Base-by-base conservation (phyloP, 2,888 invertebrate species). In the Doris montereyensis region DNA sequence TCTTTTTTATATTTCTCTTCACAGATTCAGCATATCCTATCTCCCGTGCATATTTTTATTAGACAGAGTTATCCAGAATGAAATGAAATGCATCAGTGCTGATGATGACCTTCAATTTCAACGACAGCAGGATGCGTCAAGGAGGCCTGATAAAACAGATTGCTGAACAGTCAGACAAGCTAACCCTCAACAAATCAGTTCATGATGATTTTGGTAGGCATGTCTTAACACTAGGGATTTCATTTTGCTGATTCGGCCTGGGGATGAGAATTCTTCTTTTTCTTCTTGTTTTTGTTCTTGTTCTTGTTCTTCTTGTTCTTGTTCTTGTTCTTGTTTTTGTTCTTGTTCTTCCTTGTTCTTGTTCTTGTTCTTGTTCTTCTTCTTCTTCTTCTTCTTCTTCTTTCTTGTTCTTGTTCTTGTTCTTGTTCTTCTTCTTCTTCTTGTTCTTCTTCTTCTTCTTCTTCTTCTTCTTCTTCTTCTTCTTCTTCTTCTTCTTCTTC, bases 51-150 rank as follows among this genome's bases (percentile, higher is more conserved):
- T 90, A 17, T 82, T 86, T n/a, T 79, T 86, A 13, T 77, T 90
- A 21, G 89, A 89, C 73, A 85, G 86, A 68, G 88, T 87, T 10
- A 62, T 84, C 5, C 85, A 85, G 32, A 89, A 88, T 81, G 89
- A 89, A 76, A 34, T 87, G n/a, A 87, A 85, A 28, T 83, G 82
- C 21, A 77, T 88, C 17, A 81, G 85, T 62, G 62, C 78, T 1
- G 81, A 85, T 41, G 88, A 88, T 82, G 88, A 89, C n/a, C 78
- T 89, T 8, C 85, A 88, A 0, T 87, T 87, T 82, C 84, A 86
- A 60, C 81, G 89, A n/a, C 78, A 83, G 5, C 85, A 86, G 80
- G 81, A 86, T 26, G 83, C n/a, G 87, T 17, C 84, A 87, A 72
- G 90, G 89, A 26, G 87, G 87, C 2, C 28, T 77, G 17, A 32